phyloP scores from a whole-genome alignment of 2,113 vertebrate species.

The Mastomys natalensis region DNA sequence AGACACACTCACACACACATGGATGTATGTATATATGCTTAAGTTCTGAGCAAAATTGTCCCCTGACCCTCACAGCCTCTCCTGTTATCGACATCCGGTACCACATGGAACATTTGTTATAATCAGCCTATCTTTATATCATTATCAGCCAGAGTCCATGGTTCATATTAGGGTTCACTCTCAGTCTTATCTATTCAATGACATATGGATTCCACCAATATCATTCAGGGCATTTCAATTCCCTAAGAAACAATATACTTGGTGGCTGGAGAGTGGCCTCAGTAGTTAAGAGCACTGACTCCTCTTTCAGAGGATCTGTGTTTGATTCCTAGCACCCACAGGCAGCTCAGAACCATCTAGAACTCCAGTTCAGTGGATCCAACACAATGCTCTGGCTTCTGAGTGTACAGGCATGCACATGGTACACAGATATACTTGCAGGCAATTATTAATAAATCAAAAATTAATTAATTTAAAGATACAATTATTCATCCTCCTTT shows the following conservation, averaged over 20 bases:
- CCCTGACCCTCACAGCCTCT: not conserved
- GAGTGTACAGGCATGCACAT: not conserved
- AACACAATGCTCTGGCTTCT: not conserved
- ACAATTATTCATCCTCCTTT: not conserved
- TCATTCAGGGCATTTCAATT: not conserved
- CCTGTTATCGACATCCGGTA: not conserved
- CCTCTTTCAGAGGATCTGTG: not conserved
- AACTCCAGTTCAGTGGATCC: not conserved
- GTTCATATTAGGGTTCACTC: not conserved
- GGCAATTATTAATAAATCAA: not conserved
- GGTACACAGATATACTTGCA: not conserved
- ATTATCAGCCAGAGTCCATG: conserved; percentile 7
- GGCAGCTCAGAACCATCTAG: not conserved
- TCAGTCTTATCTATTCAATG: not conserved
- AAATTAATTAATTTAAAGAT: not conserved
- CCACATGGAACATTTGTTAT: not conserved
- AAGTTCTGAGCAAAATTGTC: not conserved
- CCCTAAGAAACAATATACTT: not conserved
- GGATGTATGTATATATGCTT: not conserved
- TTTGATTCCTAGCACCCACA: not conserved
- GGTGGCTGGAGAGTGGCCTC: not conserved
- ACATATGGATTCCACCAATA: not conserved
- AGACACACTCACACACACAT: not conserved
- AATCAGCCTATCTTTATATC: not conserved
- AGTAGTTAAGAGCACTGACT: not conserved